Evolutionary conservation across 2,113 vertebrate genomes (phyloP), one percentile per base, ranked within the genome.

Genomic region (Falcunculus frontatus): DNA sequence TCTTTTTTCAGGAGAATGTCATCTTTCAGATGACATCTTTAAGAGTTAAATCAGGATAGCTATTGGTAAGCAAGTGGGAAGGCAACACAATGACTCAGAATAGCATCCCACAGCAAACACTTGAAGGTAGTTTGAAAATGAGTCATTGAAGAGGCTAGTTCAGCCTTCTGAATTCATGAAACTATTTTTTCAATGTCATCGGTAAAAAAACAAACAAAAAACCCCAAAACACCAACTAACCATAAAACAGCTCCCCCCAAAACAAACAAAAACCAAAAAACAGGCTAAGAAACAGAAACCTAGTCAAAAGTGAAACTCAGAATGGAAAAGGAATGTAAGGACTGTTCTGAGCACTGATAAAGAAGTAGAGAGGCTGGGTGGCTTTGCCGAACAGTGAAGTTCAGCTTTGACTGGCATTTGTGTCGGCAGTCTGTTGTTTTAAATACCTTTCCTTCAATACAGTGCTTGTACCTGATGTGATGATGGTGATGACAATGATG

Each of bases 11-110:
- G 56, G 27, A 74, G 23, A 81, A 74, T 41, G 55, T 26, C 1
- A 80, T 89, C 89, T 91, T 94, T 82, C 62, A 87, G n/a, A n/a
- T n/a, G n/a, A n/a, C n/a, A n/a, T n/a, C n/a, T n/a, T 90, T 83
- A 93, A 52, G 67, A 89, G 80, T 87, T 94, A 94, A 91, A 87
- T 83, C 39, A 53, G 62, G 17, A 42, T 16, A 76, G 23, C 14
- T 89, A 73, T 65, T 93, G 65, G 87, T 91, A 95, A 87, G 93
- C 62, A 91, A 92, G 74, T 78, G 62, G 56, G 73, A 95, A 69
- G 74, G 78, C 49, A 94, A 80, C 86, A 87, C n/a, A 50, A 39
- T 96, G 84, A 89, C 65, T 95, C 93, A 97, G 74, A 89, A 69
- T 46, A 95, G 52, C 60, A 84, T 82, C 74, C 74, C 70, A 79